Evolutionary conservation across 1,140 invertebrate genomes (phyloP), one percentile per base, ranked within the genome.

Genomic region (Anoplophora glabripennis): DNA sequence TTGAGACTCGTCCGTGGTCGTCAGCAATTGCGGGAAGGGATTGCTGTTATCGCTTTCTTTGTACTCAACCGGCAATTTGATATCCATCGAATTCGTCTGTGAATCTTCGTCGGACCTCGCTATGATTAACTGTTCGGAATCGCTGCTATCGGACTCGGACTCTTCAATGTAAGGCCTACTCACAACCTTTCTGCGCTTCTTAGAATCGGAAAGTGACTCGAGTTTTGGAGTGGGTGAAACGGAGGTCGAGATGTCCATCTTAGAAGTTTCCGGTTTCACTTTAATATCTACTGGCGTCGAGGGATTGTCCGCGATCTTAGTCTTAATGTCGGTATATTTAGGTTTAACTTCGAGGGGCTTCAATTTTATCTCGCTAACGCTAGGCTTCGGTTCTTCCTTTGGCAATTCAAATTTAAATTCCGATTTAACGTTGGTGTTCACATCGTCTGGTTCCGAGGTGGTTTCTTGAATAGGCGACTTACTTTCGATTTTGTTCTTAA

Each of bases 71-170:
- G 46, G 38, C 5, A 58, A 49, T 60, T 72, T 67, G 37, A 67
- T 68, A 44, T 72, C 67, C 7, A 66, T 57, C 7, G 69, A 72
- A 47, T 63, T 66, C 0, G 72, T 72, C 56, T 69, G 68, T 0
- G 74, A 75, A 37, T 73, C 70, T n/a, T 72, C 70, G 47, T 74
- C 72, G 14, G 68, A 70, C 34, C 72, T 52, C 41, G 78, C 78
- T 42, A 85, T 85, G 2, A 84, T 77, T 21, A 85, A 79, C 64
- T 83, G 79, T 67, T 89, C 87, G 0, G 86, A 88, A 70, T 89
- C 88, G 53, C 86, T 88, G 57, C 85, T 88, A 61, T 90, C 88
- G 1, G 77, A 79, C 34, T 75, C 73, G 8, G 68, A 70, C 40
- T 73, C 72, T 14, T 72, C 72, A 1, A 78, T 69, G 49, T 78